Evolutionary conservation across 2,797 vertebrate species (phyloP), one percentile per base, ranked within the genome.

Genomic region (Myiothlypis chrysogaster): DNA sequence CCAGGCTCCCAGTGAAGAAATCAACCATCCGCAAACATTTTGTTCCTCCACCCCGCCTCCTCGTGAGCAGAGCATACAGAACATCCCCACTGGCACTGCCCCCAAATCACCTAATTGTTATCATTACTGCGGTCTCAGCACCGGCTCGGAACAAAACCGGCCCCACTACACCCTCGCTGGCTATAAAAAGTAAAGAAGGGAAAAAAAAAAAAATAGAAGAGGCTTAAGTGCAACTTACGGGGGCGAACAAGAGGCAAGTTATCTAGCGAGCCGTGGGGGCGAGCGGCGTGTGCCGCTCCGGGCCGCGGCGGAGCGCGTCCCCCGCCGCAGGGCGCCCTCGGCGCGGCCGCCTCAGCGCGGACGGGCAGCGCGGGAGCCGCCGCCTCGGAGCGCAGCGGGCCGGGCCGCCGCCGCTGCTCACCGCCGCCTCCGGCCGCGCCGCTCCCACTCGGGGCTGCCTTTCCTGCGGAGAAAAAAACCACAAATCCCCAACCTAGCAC

Each of bases 1-100:
- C 73, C 65, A 64, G 63, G 83, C 75, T 94, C 59, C 37, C 18
- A 4, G 43, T 3, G 83, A 43, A 76, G 66, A 83, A 91, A 96
- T 44, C 43, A 91, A 52, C 79, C 94, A 88, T 30, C 89, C 88
- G 34, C 83, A 34, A 90, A 56, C 25, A 65, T 59, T 84, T 27
- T 19, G 72, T 30, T 57, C 77, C 77, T 93, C 76, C 84, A 71
- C 69, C 59, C 73, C 84, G 59, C 61, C 77, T 41, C 85, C 76
- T 71, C 76, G 70, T 1, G 73, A 93, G 52, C 78, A 10, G 59
- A 63, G 61, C 92, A 34, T 72, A 78, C 70, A 65, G 89, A 83
- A 88, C 81, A 85, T 46, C 89, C 89, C 89, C 86, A 87, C 49
- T 63, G 53, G 96, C 95, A n/a, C 50, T 93, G 96, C 93, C 96